These are phyloP conservation scores for Cheilosia vernalis DNA, from an alignment of 2,888 invertebrate genomes.

Conservation along the genomic window DNA sequence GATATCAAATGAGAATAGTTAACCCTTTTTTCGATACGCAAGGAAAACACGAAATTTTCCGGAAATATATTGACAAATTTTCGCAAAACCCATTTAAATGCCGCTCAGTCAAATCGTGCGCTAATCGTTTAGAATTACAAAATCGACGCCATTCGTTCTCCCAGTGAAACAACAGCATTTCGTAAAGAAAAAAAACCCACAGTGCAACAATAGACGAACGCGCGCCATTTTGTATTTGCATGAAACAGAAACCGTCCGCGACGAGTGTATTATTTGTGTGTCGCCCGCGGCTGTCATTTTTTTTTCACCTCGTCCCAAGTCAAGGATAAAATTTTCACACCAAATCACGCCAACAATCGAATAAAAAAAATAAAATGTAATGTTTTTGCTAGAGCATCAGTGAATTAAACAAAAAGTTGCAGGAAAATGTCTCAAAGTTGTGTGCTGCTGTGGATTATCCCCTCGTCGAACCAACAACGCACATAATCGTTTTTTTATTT, in stretches of 20 bases:
- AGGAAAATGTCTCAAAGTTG: slow-evolving; percentile 39
- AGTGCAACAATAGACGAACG: slow-evolving; percentile 73
- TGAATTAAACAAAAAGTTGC: slow-evolving; percentile 32
- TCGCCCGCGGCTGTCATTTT: slow-evolving; percentile 58
- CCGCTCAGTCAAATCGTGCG: slow-evolving; percentile 2
- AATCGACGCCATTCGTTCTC: slow-evolving; percentile 58
- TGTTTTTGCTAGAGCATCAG: slow-evolving; percentile 6
- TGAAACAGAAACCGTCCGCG: slow-evolving; percentile 65
- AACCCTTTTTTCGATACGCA: slow-evolving; percentile 59
- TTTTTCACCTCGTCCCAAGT: slow-evolving; percentile 39
- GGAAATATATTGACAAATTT: neutral
- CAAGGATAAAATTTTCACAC: slow-evolving; percentile 42
- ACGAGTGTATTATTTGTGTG: slow-evolving; percentile 59
- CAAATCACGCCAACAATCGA: slow-evolving; percentile 14
- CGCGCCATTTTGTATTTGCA: slow-evolving; percentile 75
- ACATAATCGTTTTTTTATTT: slow-evolving; percentile 51
- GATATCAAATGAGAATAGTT: slow-evolving; percentile 58
- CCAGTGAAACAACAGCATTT: slow-evolving; percentile 29
- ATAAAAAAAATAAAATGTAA: slow-evolving; percentile 35
- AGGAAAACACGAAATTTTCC: slow-evolving; percentile 31
- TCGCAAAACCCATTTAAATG: neutral
- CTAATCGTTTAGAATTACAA: slow-evolving; percentile 12
- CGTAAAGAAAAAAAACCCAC: slow-evolving; percentile 52
- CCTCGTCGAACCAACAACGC: slow-evolving; percentile 51
- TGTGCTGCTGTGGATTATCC: slow-evolving; percentile 46